Base-by-base conservation (phyloP, 2,797 vertebrate genomes). In the Aulostomus chinensis region DNA sequence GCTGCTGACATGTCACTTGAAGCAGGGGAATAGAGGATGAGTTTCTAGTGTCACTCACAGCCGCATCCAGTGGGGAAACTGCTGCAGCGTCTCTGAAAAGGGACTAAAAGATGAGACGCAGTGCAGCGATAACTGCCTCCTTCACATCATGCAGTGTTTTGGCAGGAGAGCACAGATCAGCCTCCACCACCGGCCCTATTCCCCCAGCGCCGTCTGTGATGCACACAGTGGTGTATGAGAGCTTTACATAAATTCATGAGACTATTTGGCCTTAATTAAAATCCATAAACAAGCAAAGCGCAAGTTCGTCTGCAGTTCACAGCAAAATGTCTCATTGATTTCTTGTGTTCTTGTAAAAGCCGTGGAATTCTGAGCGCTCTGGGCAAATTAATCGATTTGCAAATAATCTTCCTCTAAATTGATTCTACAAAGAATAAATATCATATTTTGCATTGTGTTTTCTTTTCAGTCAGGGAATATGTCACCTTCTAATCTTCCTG, bases 251-350 rank as follows among this genome's bases (percentile, higher is more conserved):
- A 67, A 85, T 85, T 76, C 64, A 80, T 80, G 71, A 82, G 73
- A 56, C 67, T 71, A 68, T 83, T 78, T 73, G 68, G 72, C 35
- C 60, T 73, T 75, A 83, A 85, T 88, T 83, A 81, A 76, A 83
- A 84, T 78, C 63, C 62, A 77, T 73, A 73, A 83, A 78, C 73
- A 78, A 80, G 57, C 17, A 3, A 64, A 71, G 54, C 53, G 58
- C 58, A 71, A 78, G 84, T 88, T 89, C 79, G 81, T 76, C 56
- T 45, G 61, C 69, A 75, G 82, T 86, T 88, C 84, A 80, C 54
- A 53, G 70, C 69, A 77, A 82, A 84, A 75, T 68, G 66, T 68
- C 73, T 70, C 54, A 76, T 76, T 77, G 82, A 87, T 83, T 80
- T 78, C 38, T 50, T 57, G 62, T 63, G 72, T 69, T 75, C 56